Base-by-base conservation (phyloP, 37 sponge, comb jelly and placozoan genomes). In the Hormiphora californensis region DNA sequence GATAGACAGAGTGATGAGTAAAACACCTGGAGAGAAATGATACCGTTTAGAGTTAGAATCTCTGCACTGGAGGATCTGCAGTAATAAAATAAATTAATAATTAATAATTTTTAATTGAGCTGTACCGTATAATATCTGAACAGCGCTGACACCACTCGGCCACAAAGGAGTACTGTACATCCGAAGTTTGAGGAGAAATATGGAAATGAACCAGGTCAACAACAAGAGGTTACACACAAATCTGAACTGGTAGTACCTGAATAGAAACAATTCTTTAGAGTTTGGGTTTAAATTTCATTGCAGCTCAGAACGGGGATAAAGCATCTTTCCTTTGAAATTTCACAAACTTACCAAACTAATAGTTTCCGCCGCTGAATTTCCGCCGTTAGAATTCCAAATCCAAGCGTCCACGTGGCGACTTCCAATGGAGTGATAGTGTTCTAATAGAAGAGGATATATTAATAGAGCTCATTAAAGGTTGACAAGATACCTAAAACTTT, bases 161-260 rank as follows among this genome's bases (percentile, higher is more conserved):
- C 68, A 67, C 34, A 4, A 19, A 5, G 68, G 68, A 7, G 35
- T 36, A 3, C 17, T 28, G 37, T 21, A 8, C 68, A 67, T 67
- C 30, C 68, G 31, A 5, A 67, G 68, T 34, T 73, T 73, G 9
- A 73, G 35, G 22, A 73, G 81, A 46, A 73, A 46, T 43, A 73
- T 40, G 43, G 46, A 43, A 28, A 73, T 73, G 46, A 73, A 46
- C 81, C 81, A 73, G 5, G 81, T 73, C 36, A 73, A 36, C 27
- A 73, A 4, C 27, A 73, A 46, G 12, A 73, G 5, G 44, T 73
- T 46, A 73, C 81, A 73, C 81, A 73, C 81, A 40, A 73, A 73
- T 28, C 81, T 39, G 81, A 73, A 73, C 46, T 73, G 81, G 46
- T 73, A 73, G 44, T 73, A 73, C 81, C 81, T 33, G 67, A 8